phyloP scores from a whole-genome alignment of 37 sponge, comb jelly and placozoan genomes.

The Cladorhizidae sp. region DNA sequence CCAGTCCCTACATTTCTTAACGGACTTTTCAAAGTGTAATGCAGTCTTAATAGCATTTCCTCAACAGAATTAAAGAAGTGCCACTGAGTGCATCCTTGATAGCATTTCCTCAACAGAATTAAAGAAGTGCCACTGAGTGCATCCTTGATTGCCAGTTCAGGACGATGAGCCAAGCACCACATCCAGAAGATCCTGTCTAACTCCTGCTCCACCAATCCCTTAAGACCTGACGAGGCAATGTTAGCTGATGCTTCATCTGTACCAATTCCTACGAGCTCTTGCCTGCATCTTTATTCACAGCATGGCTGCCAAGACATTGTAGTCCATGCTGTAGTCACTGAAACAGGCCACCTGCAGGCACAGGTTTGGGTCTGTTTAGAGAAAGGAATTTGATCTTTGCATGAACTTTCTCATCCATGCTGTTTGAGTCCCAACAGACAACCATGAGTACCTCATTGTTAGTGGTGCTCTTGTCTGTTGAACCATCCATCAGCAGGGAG shows the following conservation, averaged over 20 bases:
- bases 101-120: too few relatives aligned
- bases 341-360: conserved; percentile 47
- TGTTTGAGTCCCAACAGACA: conserved; percentile 54
- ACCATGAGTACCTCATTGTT: conserved; percentile 54
- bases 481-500: conserved; percentile 62
- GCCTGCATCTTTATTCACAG: conserved; percentile 18
- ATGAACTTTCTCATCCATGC: conserved; percentile 38
- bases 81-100: neutral
- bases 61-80: too few relatives aligned
- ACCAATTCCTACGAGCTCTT: conserved; percentile 42
- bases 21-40: neutral
- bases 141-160: too few relatives aligned
- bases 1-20: conserved; percentile 46
- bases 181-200: conserved; percentile 5
- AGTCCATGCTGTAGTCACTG: conserved; percentile 25
- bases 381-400: too few relatives aligned
- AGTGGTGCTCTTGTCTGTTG: conserved; percentile 35
- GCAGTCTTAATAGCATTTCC: neutral
- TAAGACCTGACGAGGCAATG: conserved; percentile 20
- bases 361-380: conserved; percentile 33
- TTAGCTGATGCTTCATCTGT: conserved; percentile 30
- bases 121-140: too few relatives aligned
- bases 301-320: too few relatives aligned
- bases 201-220: conserved; percentile 40
- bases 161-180: too few relatives aligned